phyloP scores from a whole-genome alignment of 1,140 invertebrate species.

The Dendrolimus kikuchii region DNA sequence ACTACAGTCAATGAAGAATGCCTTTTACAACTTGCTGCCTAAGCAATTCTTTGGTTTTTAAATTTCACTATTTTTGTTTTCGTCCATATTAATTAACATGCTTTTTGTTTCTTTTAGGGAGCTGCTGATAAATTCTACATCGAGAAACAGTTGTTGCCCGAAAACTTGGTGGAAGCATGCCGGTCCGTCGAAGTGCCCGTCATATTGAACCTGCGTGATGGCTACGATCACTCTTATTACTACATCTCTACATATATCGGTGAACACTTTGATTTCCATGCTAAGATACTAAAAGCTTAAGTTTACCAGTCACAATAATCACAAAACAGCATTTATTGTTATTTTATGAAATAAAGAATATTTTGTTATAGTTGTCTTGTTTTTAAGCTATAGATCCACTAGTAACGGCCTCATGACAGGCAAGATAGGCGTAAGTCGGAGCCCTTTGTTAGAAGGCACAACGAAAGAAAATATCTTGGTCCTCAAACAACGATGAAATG shows the following conservation, averaged over 20 bases:
- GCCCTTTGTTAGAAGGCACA: too few species aligned
- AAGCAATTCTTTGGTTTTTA: too few species aligned
- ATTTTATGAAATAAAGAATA: constrained; percentile 12
- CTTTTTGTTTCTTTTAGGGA: constrained; percentile 74
- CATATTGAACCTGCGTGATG: constrained; percentile 85
- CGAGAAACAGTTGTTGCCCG: constrained; percentile 86
- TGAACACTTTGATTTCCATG: constrained; percentile 94
- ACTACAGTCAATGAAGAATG: too few species aligned
- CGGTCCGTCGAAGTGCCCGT: constrained; percentile 80
- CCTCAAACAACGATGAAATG: too few species aligned
- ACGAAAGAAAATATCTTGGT: too few species aligned
- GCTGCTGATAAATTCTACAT: constrained; percentile 87
- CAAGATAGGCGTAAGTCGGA: too few species aligned
- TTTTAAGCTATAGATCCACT: constrained; percentile 1
- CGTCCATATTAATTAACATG: too few species aligned
- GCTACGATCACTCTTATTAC: constrained; percentile 97
- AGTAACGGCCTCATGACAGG: too few species aligned
- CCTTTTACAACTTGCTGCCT: too few species aligned
- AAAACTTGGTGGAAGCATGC: constrained; percentile 84
- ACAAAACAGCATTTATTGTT: constrained; percentile 6
- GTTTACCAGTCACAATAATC: background rate
- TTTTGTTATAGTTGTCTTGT: constrained; percentile 16
- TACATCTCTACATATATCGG: constrained; percentile 95
- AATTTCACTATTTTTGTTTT: too few species aligned
- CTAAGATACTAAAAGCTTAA: constrained; percentile 77